Conservation (phyloP, 2,113 vertebrate species). For the Alligator sinensis region DNA sequence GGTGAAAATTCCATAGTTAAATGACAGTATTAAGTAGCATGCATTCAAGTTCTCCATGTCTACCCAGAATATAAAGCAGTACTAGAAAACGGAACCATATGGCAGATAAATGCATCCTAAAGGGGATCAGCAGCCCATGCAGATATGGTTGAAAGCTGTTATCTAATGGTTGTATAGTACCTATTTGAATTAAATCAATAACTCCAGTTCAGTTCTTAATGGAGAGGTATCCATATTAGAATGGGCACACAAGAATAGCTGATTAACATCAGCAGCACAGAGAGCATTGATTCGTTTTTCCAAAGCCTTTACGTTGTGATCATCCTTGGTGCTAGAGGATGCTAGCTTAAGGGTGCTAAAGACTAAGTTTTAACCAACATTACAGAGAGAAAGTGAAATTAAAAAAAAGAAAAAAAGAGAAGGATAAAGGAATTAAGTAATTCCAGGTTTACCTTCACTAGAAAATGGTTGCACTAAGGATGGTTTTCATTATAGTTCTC, state of each 20-base stretch:
- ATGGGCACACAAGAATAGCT: too few species aligned
- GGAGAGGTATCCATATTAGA: neutral
- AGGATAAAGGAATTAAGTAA: neutral
- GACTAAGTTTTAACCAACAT: neutral
- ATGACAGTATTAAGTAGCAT: neutral
- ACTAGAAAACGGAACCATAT: constrained; percentile 28
- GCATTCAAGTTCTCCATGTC: neutral
- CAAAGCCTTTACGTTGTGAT: neutral
- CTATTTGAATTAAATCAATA: too few species aligned
- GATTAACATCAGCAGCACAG: too few species aligned
- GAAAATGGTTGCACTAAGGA: neutral
- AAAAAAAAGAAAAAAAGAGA: neutral
- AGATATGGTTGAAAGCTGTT: neutral
- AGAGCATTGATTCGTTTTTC: neutral
- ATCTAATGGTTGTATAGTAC: neutral
- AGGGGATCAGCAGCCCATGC: neutral
- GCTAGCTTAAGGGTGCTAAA: neutral
- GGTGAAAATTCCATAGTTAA: constrained; percentile 19
- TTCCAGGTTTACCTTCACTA: neutral
- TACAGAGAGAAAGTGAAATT: neutral
- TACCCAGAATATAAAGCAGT: neutral
- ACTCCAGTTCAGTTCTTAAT: neutral
- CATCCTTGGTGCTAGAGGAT: too few species aligned
- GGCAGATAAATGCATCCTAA: neutral
- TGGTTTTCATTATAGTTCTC: neutral